Evolutionary conservation across 2,113 vertebrate genomes (phyloP).

Genomic region (Phainopepla nitens): DNA sequence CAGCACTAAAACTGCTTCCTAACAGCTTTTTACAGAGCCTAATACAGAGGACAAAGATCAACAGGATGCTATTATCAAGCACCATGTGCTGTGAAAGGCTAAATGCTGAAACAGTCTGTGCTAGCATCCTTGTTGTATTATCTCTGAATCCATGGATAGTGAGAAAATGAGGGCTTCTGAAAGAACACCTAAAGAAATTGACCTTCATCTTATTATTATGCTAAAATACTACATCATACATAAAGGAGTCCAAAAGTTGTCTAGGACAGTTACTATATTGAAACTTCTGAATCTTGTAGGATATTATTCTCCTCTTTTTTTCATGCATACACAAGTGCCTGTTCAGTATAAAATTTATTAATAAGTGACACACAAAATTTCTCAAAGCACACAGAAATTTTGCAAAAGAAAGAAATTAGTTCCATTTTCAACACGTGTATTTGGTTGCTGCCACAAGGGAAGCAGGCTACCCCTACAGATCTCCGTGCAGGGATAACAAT

Average conservation of each 20-base stretch:
- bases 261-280: not conserved
- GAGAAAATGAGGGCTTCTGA: not conserved
- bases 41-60: not conserved
- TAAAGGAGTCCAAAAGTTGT: conserved; percentile 18
- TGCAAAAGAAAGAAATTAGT: not conserved
- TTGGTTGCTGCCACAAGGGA: not conserved
- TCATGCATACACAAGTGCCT: not conserved
- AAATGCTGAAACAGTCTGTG: not conserved
- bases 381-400: not conserved
- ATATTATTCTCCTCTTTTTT: not conserved
- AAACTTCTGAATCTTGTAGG: not conserved
- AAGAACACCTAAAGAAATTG: not conserved
- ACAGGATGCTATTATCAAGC: not conserved
- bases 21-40: not conserved
- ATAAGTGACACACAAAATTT: not conserved
- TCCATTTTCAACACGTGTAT: not conserved
- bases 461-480: not conserved
- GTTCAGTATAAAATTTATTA: not conserved
- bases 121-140: not conserved
- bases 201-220: not conserved
- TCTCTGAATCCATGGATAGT: not conserved
- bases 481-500: not conserved
- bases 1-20: not conserved
- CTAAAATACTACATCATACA: not conserved
- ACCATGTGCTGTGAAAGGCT: not conserved